Percentiles rank a stretch among this genome's conserved stretches.
Conservation (phyloP, 2,888 invertebrate species). For the Himalopsyche kuldschensis region DNA sequence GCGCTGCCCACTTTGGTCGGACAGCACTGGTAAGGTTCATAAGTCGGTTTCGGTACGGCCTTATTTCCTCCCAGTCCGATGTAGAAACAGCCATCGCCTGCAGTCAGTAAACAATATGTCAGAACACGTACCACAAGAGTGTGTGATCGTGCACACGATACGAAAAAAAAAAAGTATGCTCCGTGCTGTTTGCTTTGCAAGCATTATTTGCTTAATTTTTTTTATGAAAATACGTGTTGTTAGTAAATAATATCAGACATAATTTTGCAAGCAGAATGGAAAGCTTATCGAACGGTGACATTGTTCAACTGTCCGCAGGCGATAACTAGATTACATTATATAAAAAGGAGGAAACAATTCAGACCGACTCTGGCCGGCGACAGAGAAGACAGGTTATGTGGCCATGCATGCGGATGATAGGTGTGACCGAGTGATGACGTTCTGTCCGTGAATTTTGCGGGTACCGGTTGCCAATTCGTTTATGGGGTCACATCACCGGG, state of each 20-base stretch:
- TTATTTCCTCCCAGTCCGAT: constrained; percentile 90
- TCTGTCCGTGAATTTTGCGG: constrained; percentile 5
- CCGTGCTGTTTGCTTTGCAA: constrained; percentile 45
- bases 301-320: constrained; percentile 64
- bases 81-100: constrained; percentile 97
- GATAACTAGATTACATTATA: constrained; percentile 52
- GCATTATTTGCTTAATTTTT: constrained; percentile 37
- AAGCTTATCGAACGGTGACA: constrained; percentile 38
- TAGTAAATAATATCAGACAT: constrained; percentile 54
- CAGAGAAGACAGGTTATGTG: constrained; percentile 10
- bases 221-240: constrained; percentile 45
- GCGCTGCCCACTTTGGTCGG: constrained; percentile 80
- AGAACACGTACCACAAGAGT: constrained; percentile 38
- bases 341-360: constrained; percentile 7
- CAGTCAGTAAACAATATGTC: constrained; percentile 77
- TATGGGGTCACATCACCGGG: constrained; percentile 44
- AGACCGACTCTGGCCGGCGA: not conserved
- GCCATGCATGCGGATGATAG: constrained; percentile 36
- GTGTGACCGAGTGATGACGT: constrained; percentile 13
- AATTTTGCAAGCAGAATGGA: constrained; percentile 52
- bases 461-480: constrained; percentile 41
- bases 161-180: constrained; percentile 33
- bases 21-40: constrained; percentile 92
- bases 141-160: constrained; percentile 23
- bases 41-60: constrained; percentile 74